Conservation (phyloP, 2,888 invertebrate species). For the Cheilosia impressa region DNA sequence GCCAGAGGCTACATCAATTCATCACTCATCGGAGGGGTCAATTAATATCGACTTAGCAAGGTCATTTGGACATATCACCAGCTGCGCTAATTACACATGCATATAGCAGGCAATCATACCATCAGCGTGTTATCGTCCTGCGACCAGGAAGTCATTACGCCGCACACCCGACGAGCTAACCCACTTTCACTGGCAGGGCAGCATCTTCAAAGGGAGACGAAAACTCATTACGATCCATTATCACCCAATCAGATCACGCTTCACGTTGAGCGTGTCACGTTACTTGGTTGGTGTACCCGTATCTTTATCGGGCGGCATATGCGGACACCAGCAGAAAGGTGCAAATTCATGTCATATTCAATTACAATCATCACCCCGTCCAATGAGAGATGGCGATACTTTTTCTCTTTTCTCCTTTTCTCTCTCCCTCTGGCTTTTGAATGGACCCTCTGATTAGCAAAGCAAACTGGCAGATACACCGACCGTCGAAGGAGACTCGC, state of each 20-base stretch:
- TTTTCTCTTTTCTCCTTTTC: neutral
- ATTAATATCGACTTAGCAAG: slow-evolving; percentile 68
- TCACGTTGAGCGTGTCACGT: slow-evolving; percentile 38
- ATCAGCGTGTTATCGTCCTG: slow-evolving; percentile 9
- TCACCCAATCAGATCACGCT: slow-evolving; percentile 73
- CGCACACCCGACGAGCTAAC: slow-evolving; percentile 3
- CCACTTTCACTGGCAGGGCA: slow-evolving; percentile 20
- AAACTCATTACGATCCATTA: slow-evolving; percentile 71
- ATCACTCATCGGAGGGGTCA: slow-evolving; percentile 70
- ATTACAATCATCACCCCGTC: slow-evolving; percentile 69
- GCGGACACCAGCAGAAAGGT: slow-evolving; percentile 43
- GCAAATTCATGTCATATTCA: slow-evolving; percentile 75
- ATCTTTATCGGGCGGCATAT: slow-evolving; percentile 38
- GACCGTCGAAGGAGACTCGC: slow-evolving; percentile 26
- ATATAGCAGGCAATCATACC: neutral
- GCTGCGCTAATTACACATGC: slow-evolving; percentile 59
- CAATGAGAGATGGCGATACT: neutral
- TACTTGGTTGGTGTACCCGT: neutral
- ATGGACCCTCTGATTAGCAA: slow-evolving; percentile 63
- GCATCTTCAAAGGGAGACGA: slow-evolving; percentile 35
- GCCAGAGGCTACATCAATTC: slow-evolving; percentile 42
- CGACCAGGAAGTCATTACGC: slow-evolving; percentile 64
- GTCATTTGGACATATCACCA: slow-evolving; percentile 58
- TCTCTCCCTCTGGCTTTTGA: slow-evolving; percentile 17
- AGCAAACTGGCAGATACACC: slow-evolving; percentile 17